A percentile compares a stretch with the other conserved stretches of the same genome.
These are phyloP conservation scores for Dicrurus megarhynchus DNA, from an alignment of 2,113 vertebrate genomes.

Conservation along the genomic window DNA sequence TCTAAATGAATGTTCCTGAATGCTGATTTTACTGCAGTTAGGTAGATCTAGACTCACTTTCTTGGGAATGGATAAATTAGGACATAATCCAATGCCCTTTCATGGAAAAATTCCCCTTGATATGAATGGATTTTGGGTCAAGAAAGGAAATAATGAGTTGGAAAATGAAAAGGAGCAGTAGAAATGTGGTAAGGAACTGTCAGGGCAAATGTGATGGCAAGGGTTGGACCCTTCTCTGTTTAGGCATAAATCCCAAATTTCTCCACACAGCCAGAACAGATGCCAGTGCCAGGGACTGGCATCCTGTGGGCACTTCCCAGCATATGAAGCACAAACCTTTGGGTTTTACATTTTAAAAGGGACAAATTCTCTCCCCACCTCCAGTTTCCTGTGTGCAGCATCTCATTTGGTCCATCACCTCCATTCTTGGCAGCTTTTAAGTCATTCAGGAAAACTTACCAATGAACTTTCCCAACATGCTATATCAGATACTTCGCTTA, in stretches of 20 bases:
- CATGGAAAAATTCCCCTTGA: background rate
- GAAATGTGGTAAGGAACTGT: background rate
- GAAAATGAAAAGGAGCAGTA: background rate
- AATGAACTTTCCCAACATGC: background rate
- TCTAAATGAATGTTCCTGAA: background rate
- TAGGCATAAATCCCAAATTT: background rate
- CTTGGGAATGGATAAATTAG: background rate
- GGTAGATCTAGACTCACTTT: background rate
- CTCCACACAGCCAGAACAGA: background rate
- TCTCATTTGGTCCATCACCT: background rate
- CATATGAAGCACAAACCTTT: background rate
- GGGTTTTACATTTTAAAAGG: background rate
- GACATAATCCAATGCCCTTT: background rate
- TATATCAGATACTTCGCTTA: background rate
- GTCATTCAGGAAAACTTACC: background rate
- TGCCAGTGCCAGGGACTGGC: no score
- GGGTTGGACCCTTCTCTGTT: background rate
- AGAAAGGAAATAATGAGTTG: background rate
- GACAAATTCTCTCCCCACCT: background rate
- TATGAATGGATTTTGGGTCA: background rate
- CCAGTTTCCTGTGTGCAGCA: background rate
- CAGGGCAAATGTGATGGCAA: background rate
- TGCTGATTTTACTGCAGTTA: background rate
- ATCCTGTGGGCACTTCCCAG: background rate
- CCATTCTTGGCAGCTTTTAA: background rate